These are phyloP conservation scores for Acanthopagrus latus DNA, from an alignment of 2,797 vertebrate genomes.

Conservation along the genomic window DNA sequence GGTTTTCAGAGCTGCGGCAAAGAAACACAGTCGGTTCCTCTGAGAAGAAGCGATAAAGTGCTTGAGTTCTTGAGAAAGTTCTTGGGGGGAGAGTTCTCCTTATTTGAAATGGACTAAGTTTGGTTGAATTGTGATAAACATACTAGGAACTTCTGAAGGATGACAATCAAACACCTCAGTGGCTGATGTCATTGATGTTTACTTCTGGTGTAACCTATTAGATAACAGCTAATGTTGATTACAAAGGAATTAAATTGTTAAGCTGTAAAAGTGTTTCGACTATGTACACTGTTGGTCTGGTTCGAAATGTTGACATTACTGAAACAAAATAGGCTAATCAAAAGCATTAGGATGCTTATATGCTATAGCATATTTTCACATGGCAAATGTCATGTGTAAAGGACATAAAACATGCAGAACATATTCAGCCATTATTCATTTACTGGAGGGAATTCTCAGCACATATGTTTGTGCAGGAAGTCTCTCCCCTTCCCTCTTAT, in stretches of 20 bases:
- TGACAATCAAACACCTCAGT: too few relatives aligned
- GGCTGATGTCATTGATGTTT: not conserved
- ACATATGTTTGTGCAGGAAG: not conserved
- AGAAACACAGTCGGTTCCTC: not conserved
- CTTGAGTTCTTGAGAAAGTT: not conserved
- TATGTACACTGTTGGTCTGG: not conserved
- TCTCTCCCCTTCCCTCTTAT: not conserved
- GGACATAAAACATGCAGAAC: not conserved
- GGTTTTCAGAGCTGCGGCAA: not conserved
- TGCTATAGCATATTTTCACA: not conserved
- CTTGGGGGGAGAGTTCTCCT: not conserved
- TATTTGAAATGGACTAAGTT: not conserved
- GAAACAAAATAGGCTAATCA: not conserved
- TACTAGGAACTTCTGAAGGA: too few relatives aligned
- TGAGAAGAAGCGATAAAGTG: not conserved
- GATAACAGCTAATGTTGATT: not conserved
- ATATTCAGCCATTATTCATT: not conserved
- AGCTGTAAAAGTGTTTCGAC: not conserved
- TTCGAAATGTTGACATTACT: not conserved
- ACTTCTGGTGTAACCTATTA: not conserved
- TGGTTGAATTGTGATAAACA: too few relatives aligned
- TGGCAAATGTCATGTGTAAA: not conserved
- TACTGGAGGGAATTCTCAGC: not conserved
- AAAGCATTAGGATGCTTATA: not conserved
- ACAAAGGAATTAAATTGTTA: conserved; percentile 7